Conservation (phyloP, 2,113 vertebrate genomes). For the Podilymbus podiceps region DNA sequence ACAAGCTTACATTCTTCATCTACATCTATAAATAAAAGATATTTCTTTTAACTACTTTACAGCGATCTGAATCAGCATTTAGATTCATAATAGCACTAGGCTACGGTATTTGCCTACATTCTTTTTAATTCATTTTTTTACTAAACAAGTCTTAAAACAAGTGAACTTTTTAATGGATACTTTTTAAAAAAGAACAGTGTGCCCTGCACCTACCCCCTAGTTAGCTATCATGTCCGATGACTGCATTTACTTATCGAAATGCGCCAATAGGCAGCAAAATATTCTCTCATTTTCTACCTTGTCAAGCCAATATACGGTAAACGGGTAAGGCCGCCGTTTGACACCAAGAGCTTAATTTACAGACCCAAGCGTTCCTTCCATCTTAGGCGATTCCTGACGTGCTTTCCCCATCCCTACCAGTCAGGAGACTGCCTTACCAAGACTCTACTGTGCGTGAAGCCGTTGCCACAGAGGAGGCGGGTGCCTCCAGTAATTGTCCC, state of each 20-base stretch:
- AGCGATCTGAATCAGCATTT: not conserved
- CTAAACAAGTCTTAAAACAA: not conserved
- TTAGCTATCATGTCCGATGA: not conserved
- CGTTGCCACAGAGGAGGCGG: accelerated
- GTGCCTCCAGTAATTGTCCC: accelerated
- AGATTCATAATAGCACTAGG: not conserved
- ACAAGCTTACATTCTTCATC: not conserved
- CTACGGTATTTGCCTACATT: not conserved
- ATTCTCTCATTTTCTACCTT: not conserved
- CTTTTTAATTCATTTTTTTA: not conserved
- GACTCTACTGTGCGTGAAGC: accelerated
- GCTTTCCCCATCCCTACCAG: accelerated
- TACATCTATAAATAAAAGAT: not conserved
- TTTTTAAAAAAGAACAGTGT: not conserved
- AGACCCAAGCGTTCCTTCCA: too few species aligned
- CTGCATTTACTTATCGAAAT: not conserved
- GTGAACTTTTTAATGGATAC: not conserved
- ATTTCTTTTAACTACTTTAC: not conserved
- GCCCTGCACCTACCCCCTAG: accelerated
- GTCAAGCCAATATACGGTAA: not conserved
- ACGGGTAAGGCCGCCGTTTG: not conserved
- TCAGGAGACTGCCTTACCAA: accelerated
- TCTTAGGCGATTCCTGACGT: accelerated
- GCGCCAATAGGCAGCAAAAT: accelerated
- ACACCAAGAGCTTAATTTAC: accelerated